These are phyloP conservation scores for Pegoplata infirma DNA, from an alignment of 2,888 invertebrate genomes.

Conservation along the genomic window DNA sequence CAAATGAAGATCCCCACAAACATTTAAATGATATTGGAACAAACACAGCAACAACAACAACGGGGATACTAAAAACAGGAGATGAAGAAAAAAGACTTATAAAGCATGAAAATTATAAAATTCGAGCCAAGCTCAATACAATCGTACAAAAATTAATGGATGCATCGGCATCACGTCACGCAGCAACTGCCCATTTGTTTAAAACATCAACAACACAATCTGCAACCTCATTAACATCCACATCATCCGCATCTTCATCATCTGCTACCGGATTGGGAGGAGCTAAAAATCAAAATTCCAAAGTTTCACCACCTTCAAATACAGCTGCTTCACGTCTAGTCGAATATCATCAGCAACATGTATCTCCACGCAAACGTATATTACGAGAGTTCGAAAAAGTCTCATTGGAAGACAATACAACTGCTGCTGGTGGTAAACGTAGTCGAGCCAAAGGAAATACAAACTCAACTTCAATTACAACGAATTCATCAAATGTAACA, in stretches of 20 bases:
- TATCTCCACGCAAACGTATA: slow-evolving; percentile 90
- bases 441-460: slow-evolving; percentile 78
- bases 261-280: slow-evolving; percentile 25
- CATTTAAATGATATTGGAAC: slow-evolving; percentile 19
- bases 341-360: slow-evolving; percentile 79
- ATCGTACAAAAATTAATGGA: slow-evolving; percentile 77
- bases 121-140: slow-evolving; percentile 75
- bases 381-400: slow-evolving; percentile 89
- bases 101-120: slow-evolving; percentile 68
- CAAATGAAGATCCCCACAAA: slow-evolving; percentile 18
- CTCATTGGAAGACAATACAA: slow-evolving; percentile 80
- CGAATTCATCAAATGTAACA: slow-evolving; percentile 28
- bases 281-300: slow-evolving; percentile 54
- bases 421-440: slow-evolving; percentile 80
- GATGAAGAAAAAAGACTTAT: slow-evolving; percentile 74
- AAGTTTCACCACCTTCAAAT: slow-evolving; percentile 73
- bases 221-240: neutral
- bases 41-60: slow-evolving; percentile 59
- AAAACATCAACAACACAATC: slow-evolving; percentile 39
- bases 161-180: slow-evolving; percentile 72
- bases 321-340: slow-evolving; percentile 74
- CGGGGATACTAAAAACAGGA: slow-evolving; percentile 44
- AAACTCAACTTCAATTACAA: slow-evolving; percentile 8
- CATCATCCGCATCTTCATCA: slow-evolving; percentile 27
- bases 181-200: slow-evolving; percentile 48